These are phyloP conservation scores for Parelbella ahira DNA, from an alignment of 2,888 invertebrate species.

Conservation along the genomic window DNA sequence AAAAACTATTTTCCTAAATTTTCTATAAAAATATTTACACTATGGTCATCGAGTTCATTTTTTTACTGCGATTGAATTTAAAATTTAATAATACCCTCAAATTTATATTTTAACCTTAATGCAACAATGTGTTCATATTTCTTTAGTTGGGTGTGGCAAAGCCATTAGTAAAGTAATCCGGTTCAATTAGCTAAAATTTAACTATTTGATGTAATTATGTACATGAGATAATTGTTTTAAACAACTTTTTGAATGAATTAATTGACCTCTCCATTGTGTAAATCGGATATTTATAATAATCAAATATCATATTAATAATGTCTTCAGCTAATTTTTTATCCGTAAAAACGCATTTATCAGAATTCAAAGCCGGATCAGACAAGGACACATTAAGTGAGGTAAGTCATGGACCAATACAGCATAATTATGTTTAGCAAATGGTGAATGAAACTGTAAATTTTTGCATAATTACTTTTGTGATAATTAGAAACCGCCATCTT, in stretches of 20 bases:
- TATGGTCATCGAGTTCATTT: no score
- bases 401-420: no score
- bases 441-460: neutral
- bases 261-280: slow-evolving; percentile 3
- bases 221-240: slow-evolving; percentile 40
- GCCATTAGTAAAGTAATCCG: slow-evolving; percentile 51
- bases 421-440: neutral
- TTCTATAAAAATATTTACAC: no score
- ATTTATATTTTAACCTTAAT: no score
- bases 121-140: no score
- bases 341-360: slow-evolving; percentile 72
- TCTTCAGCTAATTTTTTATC: slow-evolving; percentile 62
- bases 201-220: slow-evolving; percentile 45
- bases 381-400: slow-evolving; percentile 76
- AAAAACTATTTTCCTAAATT: no score
- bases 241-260: no score
- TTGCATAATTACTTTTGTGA: no score
- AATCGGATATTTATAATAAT: slow-evolving; percentile 38
- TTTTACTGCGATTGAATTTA: no score
- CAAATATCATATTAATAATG: slow-evolving; percentile 35
- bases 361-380: slow-evolving; percentile 69
- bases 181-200: slow-evolving; percentile 38
- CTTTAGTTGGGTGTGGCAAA: slow-evolving; percentile 49
- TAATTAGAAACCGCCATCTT: no score
- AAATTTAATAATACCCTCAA: no score